Evolutionary conservation across 2,888 invertebrate species (phyloP).

Genomic region (Eremobia ochroleuca): DNA sequence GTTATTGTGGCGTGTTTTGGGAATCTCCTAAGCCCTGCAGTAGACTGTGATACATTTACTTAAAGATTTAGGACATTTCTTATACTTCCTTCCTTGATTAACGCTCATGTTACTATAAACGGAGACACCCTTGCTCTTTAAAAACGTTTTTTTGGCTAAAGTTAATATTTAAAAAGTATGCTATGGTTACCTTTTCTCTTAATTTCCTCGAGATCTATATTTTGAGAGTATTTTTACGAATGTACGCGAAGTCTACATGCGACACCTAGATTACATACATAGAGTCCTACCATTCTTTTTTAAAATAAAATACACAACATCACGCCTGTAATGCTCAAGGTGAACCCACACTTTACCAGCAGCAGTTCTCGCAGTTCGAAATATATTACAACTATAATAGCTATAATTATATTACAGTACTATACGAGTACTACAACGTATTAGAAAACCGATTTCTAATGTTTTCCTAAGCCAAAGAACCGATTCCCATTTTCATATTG

Average conservation of each 20-base stretch:
- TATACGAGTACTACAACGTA: too few relatives aligned
- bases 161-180: too few relatives aligned
- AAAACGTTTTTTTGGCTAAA: too few relatives aligned
- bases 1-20: not conserved
- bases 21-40: not conserved
- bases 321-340: not conserved
- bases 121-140: too few relatives aligned
- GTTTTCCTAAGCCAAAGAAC: not conserved
- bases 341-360: not conserved
- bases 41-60: not conserved
- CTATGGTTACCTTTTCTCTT: too few relatives aligned
- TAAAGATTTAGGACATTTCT: not conserved
- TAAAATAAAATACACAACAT: not conserved
- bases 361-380: not conserved
- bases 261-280: not conserved
- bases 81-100: not conserved
- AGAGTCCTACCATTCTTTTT: not conserved
- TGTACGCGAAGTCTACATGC: too few relatives aligned
- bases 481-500: conserved; percentile 22
- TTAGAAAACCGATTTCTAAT: not conserved
- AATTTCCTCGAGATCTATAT: too few relatives aligned
- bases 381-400: too few relatives aligned
- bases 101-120: too few relatives aligned
- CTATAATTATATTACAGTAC: too few relatives aligned
- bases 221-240: too few relatives aligned